Evolutionary conservation across 2,113 vertebrate species (phyloP).

Genomic region (Hydrochoerus hydrochaeris): DNA sequence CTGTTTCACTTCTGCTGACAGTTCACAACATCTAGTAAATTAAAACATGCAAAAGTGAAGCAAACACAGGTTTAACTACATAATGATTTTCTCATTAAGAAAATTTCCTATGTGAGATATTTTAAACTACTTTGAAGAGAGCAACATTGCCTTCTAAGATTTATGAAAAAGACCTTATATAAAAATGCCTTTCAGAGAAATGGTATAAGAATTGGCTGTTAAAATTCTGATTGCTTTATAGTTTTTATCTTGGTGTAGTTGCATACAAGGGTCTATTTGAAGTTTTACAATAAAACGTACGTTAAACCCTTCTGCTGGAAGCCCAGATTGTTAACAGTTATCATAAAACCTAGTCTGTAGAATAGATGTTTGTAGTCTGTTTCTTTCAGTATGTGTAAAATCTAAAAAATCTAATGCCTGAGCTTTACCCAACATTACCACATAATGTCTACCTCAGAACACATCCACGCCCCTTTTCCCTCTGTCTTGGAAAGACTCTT

Average conservation of each 20-base stretch:
- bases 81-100: constrained; percentile 68
- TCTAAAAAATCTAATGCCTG: neutral
- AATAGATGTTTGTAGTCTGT: constrained; percentile 16
- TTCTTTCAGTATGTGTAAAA: constrained; percentile 11
- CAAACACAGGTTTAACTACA: neutral
- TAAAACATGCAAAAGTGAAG: neutral
- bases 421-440: neutral
- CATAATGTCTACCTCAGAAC: neutral
- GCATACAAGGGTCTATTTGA: constrained; percentile 1
- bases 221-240: constrained; percentile 27
- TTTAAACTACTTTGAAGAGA: constrained; percentile 36
- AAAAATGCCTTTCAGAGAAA: constrained; percentile 52
- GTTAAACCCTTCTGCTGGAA: neutral
- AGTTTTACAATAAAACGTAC: constrained; percentile 28
- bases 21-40: neutral
- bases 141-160: neutral
- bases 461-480: neutral
- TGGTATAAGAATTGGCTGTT: constrained; percentile 27
- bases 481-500: neutral
- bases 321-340: neutral
- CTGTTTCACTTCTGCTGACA: neutral
- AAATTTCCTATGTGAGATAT: constrained; percentile 41
- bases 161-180: neutral
- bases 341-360: constrained; percentile 45
- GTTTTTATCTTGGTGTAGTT: neutral